These are phyloP conservation scores for Labeo rohita DNA, from an alignment of 2,113 vertebrate genomes.

Conservation along the genomic window DNA sequence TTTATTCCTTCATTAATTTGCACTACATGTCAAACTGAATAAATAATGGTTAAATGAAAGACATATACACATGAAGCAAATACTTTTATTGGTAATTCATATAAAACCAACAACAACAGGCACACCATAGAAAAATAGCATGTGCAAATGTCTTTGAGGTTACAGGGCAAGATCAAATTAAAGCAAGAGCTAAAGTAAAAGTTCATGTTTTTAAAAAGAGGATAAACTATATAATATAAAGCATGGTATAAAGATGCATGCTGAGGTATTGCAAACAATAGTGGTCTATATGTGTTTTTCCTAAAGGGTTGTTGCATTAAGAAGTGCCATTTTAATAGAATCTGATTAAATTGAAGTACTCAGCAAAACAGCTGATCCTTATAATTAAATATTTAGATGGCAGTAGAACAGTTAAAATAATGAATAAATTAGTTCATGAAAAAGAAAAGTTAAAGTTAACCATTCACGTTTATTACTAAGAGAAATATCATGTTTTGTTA, in stretches of 20 bases:
- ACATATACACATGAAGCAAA: slow-evolving; percentile 18
- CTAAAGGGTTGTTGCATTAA: slow-evolving; percentile 4
- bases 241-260: slow-evolving; percentile 29
- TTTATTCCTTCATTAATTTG: background rate
- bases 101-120: slow-evolving; percentile 32
- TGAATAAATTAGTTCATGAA: background rate
- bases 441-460: background rate
- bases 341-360: background rate
- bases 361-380: background rate
- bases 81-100: slow-evolving; percentile 47
- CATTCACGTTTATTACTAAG: background rate
- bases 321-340: background rate
- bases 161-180: background rate
- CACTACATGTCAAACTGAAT: background rate
- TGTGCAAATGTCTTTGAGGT: slow-evolving; percentile 25
- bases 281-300: slow-evolving; percentile 1
- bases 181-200: slow-evolving; percentile 3
- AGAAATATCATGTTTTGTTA: slow-evolving; percentile 29
- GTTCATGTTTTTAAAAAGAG: background rate
- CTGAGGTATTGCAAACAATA: background rate
- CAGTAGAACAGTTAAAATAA: slow-evolving; percentile 2
- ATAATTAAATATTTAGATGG: background rate
- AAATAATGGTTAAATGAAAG: background rate
- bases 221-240: background rate
- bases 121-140: slow-evolving; percentile 53